phyloP scores from a whole-genome alignment of 2,113 vertebrate species.

The Nerophis lumbriciformis region DNA sequence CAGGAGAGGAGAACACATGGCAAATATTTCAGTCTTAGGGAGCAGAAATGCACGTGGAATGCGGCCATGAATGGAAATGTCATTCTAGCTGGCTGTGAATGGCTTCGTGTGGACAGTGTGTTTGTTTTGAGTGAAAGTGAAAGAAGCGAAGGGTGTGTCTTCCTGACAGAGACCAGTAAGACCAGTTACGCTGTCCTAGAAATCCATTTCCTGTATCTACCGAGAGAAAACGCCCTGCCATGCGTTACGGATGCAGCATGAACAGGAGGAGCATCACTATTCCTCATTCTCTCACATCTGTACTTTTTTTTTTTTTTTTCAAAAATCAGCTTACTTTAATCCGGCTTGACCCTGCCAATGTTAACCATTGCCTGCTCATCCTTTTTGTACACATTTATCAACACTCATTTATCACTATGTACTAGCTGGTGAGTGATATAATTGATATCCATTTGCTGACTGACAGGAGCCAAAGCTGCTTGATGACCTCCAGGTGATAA shows the following conservation, averaged over 20 bases:
- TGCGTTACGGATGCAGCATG: too few species aligned
- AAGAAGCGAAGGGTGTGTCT: slow-evolving; percentile 42
- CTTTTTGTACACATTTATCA: slow-evolving; percentile 38
- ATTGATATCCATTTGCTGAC: slow-evolving; percentile 54
- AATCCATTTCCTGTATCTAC: slow-evolving; percentile 41
- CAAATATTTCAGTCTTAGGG: slow-evolving; percentile 13
- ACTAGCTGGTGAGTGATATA: slow-evolving; percentile 63
- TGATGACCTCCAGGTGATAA: slow-evolving; percentile 62
- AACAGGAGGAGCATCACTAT: not conserved
- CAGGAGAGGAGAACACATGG: slow-evolving; percentile 37
- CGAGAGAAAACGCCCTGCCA: slow-evolving; percentile 26
- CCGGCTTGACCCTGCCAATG: slow-evolving; percentile 33
- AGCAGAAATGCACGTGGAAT: slow-evolving; percentile 4
- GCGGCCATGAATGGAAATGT: not conserved
- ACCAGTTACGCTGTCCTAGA: slow-evolving; percentile 53
- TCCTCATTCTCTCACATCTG: slow-evolving; percentile 43
- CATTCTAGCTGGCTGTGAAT: not conserved
- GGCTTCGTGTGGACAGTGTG: not conserved
- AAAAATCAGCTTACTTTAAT: slow-evolving; percentile 45
- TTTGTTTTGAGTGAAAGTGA: slow-evolving; percentile 11
- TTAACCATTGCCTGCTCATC: slow-evolving; percentile 27
- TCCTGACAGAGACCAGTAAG: slow-evolving; percentile 40
- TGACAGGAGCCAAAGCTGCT: slow-evolving; percentile 49
- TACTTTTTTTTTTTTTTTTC: slow-evolving; percentile 28
- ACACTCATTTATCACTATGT: slow-evolving; percentile 51